Evolutionary conservation across 1,140 invertebrate genomes (phyloP).

Genomic region (Tetragnatha versicolor): DNA sequence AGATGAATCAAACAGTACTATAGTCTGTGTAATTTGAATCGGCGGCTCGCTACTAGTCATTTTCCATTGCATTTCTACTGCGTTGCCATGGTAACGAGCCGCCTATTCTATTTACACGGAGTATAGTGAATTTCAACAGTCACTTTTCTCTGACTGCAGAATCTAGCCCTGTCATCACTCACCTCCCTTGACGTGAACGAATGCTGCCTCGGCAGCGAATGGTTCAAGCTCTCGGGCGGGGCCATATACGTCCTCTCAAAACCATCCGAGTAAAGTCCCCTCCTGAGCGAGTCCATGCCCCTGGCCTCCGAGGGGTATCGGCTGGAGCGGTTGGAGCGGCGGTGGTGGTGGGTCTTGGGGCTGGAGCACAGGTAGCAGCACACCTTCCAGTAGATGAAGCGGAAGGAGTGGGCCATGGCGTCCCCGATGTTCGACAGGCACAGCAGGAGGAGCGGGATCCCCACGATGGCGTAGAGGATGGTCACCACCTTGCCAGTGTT

Average conservation of each 20-base stretch:
- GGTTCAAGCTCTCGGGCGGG: background rate
- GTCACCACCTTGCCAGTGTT: conserved; percentile 91
- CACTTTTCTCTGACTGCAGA: too few relatives aligned
- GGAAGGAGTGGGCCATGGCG: conserved; percentile 72
- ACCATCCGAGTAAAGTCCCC: background rate
- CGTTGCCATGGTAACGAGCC: too few relatives aligned
- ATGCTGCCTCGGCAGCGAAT: conserved; percentile 16
- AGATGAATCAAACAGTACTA: too few relatives aligned
- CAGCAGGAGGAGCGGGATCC: conserved; percentile 93
- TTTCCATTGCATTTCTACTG: too few relatives aligned
- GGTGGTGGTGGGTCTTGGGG: background rate
- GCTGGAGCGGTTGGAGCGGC: conserved; percentile 7
- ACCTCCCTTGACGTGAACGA: conserved; percentile 33
- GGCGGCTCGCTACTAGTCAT: too few relatives aligned
- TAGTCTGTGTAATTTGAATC: too few relatives aligned
- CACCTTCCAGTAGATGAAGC: conserved; percentile 81
- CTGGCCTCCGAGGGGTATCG: conserved; percentile 36
- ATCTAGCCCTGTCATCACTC: background rate
- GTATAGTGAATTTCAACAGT: too few relatives aligned
- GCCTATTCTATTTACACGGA: too few relatives aligned
- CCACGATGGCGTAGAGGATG: conserved; percentile 93
- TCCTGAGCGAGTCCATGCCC: background rate
- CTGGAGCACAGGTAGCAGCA: conserved; percentile 75
- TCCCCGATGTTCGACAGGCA: conserved; percentile 65
- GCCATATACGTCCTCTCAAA: background rate